These are phyloP conservation scores for Drosophila azteca DNA, from an alignment of 1,140 invertebrate genomes.

Conservation along the genomic window DNA sequence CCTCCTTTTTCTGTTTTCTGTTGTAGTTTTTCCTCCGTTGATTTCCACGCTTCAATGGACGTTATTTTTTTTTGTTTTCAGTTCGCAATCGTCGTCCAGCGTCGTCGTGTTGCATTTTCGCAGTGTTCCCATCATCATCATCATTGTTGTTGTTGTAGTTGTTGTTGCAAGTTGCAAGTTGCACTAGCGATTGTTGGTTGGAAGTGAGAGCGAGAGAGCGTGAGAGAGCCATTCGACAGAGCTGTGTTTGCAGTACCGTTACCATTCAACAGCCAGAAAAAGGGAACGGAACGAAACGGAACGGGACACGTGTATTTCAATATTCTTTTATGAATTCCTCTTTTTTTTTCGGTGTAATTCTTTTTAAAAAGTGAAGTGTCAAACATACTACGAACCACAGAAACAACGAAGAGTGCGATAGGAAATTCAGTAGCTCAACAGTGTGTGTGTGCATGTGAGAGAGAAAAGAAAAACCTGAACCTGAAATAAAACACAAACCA, in stretches of 20 bases:
- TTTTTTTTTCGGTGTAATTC: too few species aligned
- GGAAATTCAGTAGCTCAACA: too few species aligned
- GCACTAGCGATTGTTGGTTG: too few species aligned
- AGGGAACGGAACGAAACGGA: too few species aligned
- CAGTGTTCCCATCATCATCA: conserved; percentile 14
- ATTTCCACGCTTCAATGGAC: conserved; percentile 80
- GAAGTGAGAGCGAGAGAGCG: not conserved
- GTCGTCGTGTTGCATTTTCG: not conserved
- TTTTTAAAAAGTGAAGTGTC: too few species aligned
- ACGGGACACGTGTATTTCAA: too few species aligned
- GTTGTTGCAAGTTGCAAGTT: not conserved
- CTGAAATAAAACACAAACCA: conserved; percentile 11
- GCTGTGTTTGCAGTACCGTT: too few species aligned
- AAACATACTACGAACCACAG: too few species aligned
- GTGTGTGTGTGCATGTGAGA: not conserved
- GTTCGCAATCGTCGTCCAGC: conserved; percentile 34
- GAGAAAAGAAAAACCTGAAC: conserved; percentile 6
- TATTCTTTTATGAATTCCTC: too few species aligned
- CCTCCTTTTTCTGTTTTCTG: not conserved
- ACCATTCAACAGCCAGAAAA: too few species aligned
- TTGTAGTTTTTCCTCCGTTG: conserved; percentile 63
- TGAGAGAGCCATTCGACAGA: not conserved
- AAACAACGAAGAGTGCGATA: too few species aligned
- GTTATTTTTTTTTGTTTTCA: conserved; percentile 60
- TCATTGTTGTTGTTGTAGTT: conserved; percentile 3